phyloP scores from a whole-genome alignment of 92 coral and sea anemone species.

The Heliopora coerulea region DNA sequence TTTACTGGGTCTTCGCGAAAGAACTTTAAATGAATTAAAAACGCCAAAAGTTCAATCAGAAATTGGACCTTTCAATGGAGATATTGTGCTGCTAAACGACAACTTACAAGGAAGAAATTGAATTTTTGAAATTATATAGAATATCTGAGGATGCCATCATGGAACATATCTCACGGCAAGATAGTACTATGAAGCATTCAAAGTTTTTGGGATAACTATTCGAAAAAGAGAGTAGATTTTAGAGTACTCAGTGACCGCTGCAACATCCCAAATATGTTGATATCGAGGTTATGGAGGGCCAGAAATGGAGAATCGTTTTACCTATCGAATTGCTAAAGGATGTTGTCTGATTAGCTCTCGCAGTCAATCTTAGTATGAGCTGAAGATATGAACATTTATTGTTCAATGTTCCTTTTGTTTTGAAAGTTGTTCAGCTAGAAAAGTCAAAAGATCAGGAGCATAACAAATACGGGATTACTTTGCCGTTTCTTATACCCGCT shows the following conservation, averaged over 20 bases:
- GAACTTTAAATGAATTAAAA: too few species aligned
- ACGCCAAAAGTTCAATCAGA: too few species aligned
- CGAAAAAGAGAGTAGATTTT: constrained; percentile 35
- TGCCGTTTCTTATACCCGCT: constrained; percentile 40
- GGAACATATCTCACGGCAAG: constrained; percentile 44
- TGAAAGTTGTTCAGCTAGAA: constrained; percentile 24
- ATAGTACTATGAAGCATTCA: constrained; percentile 46
- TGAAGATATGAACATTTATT: constrained; percentile 46
- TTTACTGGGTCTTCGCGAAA: too few species aligned
- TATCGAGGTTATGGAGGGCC: constrained; percentile 61
- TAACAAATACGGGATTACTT: constrained; percentile 49
- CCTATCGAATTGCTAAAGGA: constrained; percentile 43
- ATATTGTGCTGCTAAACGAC: too few species aligned
- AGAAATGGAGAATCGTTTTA: constrained; percentile 49
- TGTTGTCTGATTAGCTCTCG: constrained; percentile 49
- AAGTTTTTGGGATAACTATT: constrained; percentile 53
- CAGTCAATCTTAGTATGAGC: constrained; percentile 43
- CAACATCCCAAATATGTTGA: constrained; percentile 46
- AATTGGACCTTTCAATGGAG: too few species aligned
- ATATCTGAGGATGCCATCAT: constrained; percentile 51
- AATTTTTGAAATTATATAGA: too few species aligned
- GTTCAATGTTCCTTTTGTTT: constrained; percentile 33
- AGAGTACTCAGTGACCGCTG: constrained; percentile 13
- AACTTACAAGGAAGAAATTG: too few species aligned
- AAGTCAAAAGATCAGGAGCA: constrained; percentile 34